Evolutionary conservation across 2,888 invertebrate species (phyloP), one percentile per base, ranked within the genome.

Genomic region (Netelia virgata): DNA sequence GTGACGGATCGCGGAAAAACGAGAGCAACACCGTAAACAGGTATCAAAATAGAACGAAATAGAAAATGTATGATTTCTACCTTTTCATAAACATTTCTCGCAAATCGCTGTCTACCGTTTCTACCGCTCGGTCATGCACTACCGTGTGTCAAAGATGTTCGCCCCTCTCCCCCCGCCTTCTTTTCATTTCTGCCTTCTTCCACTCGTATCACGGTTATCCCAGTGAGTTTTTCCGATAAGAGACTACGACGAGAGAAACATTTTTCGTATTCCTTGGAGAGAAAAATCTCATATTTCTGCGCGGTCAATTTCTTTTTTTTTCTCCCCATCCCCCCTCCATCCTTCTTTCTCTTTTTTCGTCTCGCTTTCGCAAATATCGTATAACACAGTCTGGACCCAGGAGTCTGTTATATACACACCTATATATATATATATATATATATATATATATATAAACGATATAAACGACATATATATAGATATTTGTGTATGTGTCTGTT

Each of bases 251-350:
- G 3, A 8, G 3, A 47, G 28, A 47, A 47, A 69, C 57, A 77
- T 59, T 55, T 68, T 68, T 59, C 68, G 76, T 68, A 77, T 77
- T 77, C 68, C 57, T 16, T 10, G 11, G 47, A 47, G 57, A 69
- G 55, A 57, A 57, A 70, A 70, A 70, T 70, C 16, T 69, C 55
- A 55, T 69, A 55, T 69, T 55, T 69, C 36, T 36, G 53, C 69
- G 55, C 8, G 5, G 53, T 64, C 41, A 11, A 43, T 10, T 28
- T 63, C 43, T 47, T 14, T 66, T 66, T 50, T 50, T 20, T 14
- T 53, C 18, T 16, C 43, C 55, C 43, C 43, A 9, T 43, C 41
- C 14, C 41, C 11, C 57, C 11, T 11, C 16, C 28, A 5, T 28
- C 28, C 0, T 28, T 41, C 16, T 16, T 59, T n/a, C 11, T 1